Conservation (phyloP, 2,797 vertebrate genomes). For the Bovichtus diacanthus region DNA sequence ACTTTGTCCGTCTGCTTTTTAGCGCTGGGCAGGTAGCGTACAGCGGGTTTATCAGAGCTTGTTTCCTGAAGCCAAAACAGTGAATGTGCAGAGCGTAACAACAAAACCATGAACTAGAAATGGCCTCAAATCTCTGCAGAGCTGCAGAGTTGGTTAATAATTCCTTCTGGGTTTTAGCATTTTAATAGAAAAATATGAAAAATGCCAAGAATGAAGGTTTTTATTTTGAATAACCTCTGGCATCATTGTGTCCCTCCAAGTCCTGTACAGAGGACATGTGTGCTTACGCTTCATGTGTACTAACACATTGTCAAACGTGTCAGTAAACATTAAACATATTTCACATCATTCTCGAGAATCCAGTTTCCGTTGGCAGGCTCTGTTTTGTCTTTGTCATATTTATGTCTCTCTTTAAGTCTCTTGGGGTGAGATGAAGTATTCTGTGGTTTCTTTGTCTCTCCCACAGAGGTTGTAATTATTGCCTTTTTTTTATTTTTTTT, state of each 20-base stretch:
- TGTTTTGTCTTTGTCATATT: background rate
- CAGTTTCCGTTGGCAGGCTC: background rate
- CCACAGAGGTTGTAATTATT: slow-evolving; percentile 14
- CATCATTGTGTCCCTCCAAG: background rate
- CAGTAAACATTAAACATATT: background rate
- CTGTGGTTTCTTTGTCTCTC: slow-evolving; percentile 24
- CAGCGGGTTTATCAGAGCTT: background rate
- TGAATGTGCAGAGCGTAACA: background rate
- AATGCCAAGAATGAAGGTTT: no score
- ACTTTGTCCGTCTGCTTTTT: background rate
- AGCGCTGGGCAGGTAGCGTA: background rate
- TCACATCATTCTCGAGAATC: background rate
- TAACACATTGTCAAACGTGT: slow-evolving; percentile 17
- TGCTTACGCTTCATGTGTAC: background rate
- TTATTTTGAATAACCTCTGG: background rate
- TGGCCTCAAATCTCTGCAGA: background rate
- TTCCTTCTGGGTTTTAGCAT: background rate
- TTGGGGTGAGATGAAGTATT: slow-evolving; percentile 25
- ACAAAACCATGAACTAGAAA: background rate
- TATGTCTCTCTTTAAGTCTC: slow-evolving; percentile 9
- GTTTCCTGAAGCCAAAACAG: no score
- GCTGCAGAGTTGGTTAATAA: background rate
- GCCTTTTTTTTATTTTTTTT: background rate
- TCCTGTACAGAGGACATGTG: background rate
- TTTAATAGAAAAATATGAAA: no score